Base-by-base conservation (phyloP, 92 coral and sea anemone genomes). In the Hydrozoanthus gracilis region DNA sequence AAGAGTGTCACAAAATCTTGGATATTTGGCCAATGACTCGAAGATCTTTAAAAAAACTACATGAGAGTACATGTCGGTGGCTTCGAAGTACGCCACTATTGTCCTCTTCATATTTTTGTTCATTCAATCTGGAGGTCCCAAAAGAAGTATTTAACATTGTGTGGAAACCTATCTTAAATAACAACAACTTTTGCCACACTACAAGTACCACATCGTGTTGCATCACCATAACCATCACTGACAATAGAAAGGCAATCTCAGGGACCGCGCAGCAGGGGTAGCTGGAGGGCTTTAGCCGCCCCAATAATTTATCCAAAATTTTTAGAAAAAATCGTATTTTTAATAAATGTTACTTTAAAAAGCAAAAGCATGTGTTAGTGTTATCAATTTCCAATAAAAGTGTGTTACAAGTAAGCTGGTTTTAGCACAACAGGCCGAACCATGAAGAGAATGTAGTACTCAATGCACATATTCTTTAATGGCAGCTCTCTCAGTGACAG, bases 1-100 rank as follows among this genome's bases (percentile, higher is more conserved):
- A 78, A 78, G 72, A 78, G 44, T 51, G 83, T 64, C 83, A 78
- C 44, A 71, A 55, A 27, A 78, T 78, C 10, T 45, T 78, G 83
- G 83, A 78, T 78, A 78, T 55, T n/a, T 78, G 83, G 71, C 83
- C 83, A 51, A 78, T 78, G 83, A 78, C 83, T 51, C 46, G 72
- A 50, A 78, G 83, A 64, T 78, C 35, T 20, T 55, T 78, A 56
- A 46, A 56, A 50, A 78, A 78, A 55, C 64, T 78, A 44, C 83
- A 78, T 48, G 49, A 78, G 68, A 51, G 68, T 55, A 75, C 47
- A 49, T 75, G 79, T 75, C 83, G 83, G 51, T 71, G 49, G 64
- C 83, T 78, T 50, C 83, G 83, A 64, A 78, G 66, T 51, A 77
- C 11, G 14, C 83, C 83, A 65, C n/a, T n/a, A n/a, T n/a, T n/a